These are phyloP conservation scores for Heliothis peltigera DNA, from an alignment of 2,888 invertebrate genomes.

Conservation along the genomic window DNA sequence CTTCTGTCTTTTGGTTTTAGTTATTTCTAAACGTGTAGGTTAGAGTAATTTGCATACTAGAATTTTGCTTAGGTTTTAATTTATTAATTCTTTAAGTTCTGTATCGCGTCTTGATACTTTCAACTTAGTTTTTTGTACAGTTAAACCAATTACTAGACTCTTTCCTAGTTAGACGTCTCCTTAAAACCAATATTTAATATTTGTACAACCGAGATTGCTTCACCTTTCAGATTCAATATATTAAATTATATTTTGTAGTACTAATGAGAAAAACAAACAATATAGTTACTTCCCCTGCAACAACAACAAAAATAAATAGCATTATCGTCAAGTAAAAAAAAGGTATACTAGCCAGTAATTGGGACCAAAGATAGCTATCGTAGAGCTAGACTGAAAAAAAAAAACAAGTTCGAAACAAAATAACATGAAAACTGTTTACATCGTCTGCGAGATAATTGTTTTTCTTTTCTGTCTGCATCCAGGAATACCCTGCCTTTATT, in stretches of 20 bases:
- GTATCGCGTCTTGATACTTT: neutral
- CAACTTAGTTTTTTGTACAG: neutral
- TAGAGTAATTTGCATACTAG: constrained; percentile 1
- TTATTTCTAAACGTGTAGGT: constrained; percentile 45
- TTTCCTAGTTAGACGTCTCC: too few species aligned
- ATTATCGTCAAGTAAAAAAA: neutral
- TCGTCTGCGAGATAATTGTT: neutral
- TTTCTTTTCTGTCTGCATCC: constrained; percentile 2
- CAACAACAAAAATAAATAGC: neutral
- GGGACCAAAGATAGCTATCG: neutral
- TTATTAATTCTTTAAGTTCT: neutral
- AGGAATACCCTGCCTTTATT: neutral
- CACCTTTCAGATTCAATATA: too few species aligned
- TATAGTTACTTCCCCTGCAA: too few species aligned
- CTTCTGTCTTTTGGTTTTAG: constrained; percentile 59
- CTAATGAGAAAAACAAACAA: too few species aligned
- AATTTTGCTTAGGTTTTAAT: neutral
- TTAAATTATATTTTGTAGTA: too few species aligned
- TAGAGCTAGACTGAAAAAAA: constrained; percentile 4
- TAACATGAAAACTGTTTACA: neutral
- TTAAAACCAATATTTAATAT: too few species aligned
- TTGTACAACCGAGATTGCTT: too few species aligned
- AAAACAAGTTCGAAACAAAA: constrained; percentile 2
- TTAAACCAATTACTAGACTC: too few species aligned
- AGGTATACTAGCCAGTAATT: neutral